Evolutionary conservation across 2,888 invertebrate genomes (phyloP).

Genomic region (Leucoma salicis): DNA sequence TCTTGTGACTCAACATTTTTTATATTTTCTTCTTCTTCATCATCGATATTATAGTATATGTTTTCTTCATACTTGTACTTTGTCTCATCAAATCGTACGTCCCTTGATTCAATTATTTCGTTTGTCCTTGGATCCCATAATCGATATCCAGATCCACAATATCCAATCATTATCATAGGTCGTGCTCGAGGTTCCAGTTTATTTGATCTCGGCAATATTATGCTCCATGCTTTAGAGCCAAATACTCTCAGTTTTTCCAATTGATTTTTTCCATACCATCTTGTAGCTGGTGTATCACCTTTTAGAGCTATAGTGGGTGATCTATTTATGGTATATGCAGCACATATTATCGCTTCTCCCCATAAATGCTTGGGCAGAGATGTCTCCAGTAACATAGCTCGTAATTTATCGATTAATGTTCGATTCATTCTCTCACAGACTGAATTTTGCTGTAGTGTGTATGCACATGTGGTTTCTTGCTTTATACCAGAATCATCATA

Average conservation of each 20-base stretch:
- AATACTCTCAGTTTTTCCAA: neutral
- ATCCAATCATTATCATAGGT: slow-evolving; percentile 1
- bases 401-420: neutral
- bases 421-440: neutral
- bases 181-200: neutral
- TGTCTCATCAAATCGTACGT: too few species aligned
- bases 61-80: too few species aligned
- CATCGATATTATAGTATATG: too few species aligned
- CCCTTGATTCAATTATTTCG: neutral
- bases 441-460: neutral
- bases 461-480: neutral
- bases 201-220: neutral
- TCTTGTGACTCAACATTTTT: too few species aligned
- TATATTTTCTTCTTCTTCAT: too few species aligned
- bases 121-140: neutral
- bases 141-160: neutral
- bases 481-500: neutral
- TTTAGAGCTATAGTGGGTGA: neutral
- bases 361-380: neutral
- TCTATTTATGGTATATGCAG: neutral
- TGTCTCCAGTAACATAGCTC: neutral
- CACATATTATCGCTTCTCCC: neutral
- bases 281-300: neutral
- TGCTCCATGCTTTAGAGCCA: too few species aligned
- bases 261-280: neutral